Conservation (phyloP, 2,797 vertebrate genomes). For the Peromyscus eremicus region DNA sequence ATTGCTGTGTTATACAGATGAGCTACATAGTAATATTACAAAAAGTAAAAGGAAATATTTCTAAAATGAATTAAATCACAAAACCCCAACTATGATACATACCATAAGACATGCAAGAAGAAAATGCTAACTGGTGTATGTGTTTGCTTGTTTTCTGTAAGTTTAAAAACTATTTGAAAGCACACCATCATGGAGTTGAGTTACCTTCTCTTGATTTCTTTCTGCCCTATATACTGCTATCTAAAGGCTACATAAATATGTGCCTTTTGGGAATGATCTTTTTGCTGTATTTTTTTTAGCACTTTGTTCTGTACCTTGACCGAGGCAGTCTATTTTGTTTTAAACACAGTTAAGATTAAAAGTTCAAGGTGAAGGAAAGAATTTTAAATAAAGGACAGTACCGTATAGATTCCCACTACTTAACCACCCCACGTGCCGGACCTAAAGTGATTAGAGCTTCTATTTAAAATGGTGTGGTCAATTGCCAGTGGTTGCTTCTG, state of each 20-base stretch:
- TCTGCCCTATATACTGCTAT: neutral
- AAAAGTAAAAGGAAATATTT: neutral
- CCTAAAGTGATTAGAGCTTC: neutral
- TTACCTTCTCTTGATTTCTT: neutral
- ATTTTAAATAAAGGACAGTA: conserved; percentile 50
- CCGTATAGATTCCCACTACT: neutral
- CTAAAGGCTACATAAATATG: neutral
- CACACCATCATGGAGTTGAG: neutral
- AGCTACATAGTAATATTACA: neutral
- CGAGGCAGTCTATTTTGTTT: conserved; percentile 8
- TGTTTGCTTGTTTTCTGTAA: neutral
- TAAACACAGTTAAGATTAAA: conserved; percentile 58
- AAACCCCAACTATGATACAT: neutral
- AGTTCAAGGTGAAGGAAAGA: neutral
- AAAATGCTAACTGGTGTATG: neutral
- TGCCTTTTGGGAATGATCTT: neutral
- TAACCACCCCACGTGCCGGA: neutral
- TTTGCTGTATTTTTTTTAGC: neutral
- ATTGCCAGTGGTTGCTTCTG: neutral
- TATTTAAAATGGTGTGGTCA: conserved; percentile 1
- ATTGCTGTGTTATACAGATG: neutral
- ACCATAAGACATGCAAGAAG: neutral
- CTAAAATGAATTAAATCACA: neutral
- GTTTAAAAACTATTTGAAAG: neutral
- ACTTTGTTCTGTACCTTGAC: neutral